Conservation (phyloP, 1,140 invertebrate genomes). For the Drosophila azteca region DNA sequence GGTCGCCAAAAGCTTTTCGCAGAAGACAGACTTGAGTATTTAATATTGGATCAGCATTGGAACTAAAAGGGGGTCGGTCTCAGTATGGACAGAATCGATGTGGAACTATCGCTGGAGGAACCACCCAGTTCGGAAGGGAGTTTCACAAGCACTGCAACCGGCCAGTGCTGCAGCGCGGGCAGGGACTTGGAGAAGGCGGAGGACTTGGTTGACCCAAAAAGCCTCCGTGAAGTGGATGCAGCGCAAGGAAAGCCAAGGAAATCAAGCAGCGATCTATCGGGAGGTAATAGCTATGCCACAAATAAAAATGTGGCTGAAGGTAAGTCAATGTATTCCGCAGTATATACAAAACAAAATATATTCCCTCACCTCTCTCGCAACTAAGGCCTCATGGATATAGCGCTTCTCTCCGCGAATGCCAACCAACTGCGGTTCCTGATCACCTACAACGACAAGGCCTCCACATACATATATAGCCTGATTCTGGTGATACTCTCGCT, state of each 20-base stretch:
- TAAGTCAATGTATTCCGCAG: conserved; percentile 7
- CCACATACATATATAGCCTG: conserved; percentile 85
- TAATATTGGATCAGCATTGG: conserved; percentile 22
- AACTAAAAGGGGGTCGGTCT: background rate
- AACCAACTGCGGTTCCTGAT: conserved; percentile 90
- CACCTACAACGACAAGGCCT: conserved; percentile 85
- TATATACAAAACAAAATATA: background rate
- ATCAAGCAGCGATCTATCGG: conserved; percentile 40
- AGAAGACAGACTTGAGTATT: conserved; percentile 21
- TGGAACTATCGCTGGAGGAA: conserved; percentile 45
- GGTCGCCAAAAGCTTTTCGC: conserved; percentile 53
- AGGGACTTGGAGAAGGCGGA: conserved; percentile 1
- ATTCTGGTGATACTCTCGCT: conserved; percentile 86
- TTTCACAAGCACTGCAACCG: conserved; percentile 42
- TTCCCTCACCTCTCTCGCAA: background rate
- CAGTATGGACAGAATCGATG: conserved; percentile 43
- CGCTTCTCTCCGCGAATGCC: conserved; percentile 89
- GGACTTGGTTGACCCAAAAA: background rate
- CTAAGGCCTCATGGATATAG: conserved; percentile 88
- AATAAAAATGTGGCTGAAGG: conserved; percentile 76
- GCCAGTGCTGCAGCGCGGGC: conserved; percentile 37
- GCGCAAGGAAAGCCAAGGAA: conserved; percentile 7
- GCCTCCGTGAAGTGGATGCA: background rate
- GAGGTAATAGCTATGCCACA: conserved; percentile 58
- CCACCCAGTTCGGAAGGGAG: conserved; percentile 48